phyloP scores from a whole-genome alignment of 2,888 invertebrate genomes.

The Melipona bicolor region DNA sequence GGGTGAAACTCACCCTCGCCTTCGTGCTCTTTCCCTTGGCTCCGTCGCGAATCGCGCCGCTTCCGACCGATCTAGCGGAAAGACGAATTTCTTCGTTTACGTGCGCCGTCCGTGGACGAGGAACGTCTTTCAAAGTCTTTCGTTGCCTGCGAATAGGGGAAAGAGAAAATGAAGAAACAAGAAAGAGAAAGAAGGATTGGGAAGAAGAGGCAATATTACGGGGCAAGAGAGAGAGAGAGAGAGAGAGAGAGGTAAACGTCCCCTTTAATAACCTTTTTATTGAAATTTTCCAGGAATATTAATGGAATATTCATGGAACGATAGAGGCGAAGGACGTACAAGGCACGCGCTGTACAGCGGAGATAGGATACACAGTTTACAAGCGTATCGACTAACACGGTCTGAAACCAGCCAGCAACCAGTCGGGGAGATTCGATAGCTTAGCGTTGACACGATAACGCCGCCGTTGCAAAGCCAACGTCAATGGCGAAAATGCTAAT shows the following conservation, averaged over 20 bases:
- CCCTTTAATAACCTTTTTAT: neutral
- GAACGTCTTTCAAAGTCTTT: neutral
- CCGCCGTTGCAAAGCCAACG: neutral
- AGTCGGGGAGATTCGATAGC: conserved; percentile 20
- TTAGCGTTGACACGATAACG: conserved; percentile 44
- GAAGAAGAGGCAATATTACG: neutral
- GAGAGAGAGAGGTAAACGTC: neutral
- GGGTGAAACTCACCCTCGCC: conserved; percentile 71
- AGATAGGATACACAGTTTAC: conserved; percentile 3
- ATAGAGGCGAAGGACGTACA: neutral
- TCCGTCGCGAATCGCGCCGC: conserved; percentile 57
- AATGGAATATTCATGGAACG: neutral
- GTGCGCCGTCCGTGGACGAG: neutral
- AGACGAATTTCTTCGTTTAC: conserved; percentile 66
- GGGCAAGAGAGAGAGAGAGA: no score
- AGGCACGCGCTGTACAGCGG: neutral
- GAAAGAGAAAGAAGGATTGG: neutral
- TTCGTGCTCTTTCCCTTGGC: conserved; percentile 55
- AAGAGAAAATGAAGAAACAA: no score
- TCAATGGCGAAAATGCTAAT: conserved; percentile 61
- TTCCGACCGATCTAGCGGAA: conserved; percentile 63
- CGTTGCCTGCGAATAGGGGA: neutral
- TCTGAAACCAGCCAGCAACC: neutral
- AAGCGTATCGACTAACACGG: conserved; percentile 25
- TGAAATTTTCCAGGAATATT: neutral